Percentiles rank a stretch among this genome's conserved stretches.
Evolutionary conservation across 2,113 vertebrate species (phyloP).

Genomic region (Sapayoa aenigma): DNA sequence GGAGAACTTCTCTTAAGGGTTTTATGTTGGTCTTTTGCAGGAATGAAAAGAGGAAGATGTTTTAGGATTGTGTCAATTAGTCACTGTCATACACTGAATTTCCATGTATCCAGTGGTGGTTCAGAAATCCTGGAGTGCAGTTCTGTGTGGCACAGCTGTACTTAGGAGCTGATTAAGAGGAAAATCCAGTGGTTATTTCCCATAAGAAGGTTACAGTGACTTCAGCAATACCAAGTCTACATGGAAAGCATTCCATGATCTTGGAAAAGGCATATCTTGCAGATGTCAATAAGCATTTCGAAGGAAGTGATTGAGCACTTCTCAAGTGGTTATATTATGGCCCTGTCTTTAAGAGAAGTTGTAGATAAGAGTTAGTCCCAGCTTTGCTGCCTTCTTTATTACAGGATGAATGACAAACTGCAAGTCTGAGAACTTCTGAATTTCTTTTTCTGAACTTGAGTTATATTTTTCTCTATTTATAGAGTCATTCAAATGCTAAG

Average conservation of each 20-base stretch:
- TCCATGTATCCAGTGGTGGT: background rate
- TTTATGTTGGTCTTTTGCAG: background rate
- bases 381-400: background rate
- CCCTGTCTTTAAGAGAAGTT: background rate
- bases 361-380: background rate
- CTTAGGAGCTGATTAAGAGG: background rate
- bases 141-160: background rate
- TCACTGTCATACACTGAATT: background rate
- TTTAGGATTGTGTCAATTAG: background rate
- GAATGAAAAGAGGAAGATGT: background rate
- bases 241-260: background rate
- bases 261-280: background rate
- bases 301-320: background rate
- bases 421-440: background rate
- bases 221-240: background rate
- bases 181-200: background rate
- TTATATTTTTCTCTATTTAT: slow-evolving; percentile 17
- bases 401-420: background rate
- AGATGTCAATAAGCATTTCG: background rate
- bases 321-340: background rate
- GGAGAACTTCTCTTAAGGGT: background rate
- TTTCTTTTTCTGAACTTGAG: background rate
- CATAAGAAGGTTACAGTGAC: background rate
- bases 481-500: slow-evolving; percentile 97
- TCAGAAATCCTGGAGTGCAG: background rate